These are phyloP conservation scores for Spheniscus mendiculus DNA, from an alignment of 2,113 vertebrate genomes.

Conservation along the genomic window DNA sequence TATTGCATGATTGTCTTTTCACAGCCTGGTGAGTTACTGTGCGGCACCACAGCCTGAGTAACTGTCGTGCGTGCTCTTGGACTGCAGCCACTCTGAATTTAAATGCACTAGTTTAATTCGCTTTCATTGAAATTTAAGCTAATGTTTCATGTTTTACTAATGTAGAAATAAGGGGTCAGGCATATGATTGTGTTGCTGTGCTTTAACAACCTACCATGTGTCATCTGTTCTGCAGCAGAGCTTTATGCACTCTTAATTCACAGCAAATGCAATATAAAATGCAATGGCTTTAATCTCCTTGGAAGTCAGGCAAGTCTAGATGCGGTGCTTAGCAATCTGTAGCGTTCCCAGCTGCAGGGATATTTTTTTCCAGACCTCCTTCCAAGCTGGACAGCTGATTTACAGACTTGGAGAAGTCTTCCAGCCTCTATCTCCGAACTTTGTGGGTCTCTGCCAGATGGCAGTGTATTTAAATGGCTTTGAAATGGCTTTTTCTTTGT, in stretches of 20 bases:
- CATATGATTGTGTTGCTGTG: background rate
- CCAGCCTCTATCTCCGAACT: background rate
- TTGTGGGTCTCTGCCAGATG: background rate
- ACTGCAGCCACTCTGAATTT: background rate
- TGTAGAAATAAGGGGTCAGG: background rate
- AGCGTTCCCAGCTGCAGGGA: background rate
- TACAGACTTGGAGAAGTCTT: background rate
- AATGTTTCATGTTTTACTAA: background rate
- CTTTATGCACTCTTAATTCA: background rate
- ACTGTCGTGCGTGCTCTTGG: background rate
- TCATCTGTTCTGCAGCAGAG: background rate
- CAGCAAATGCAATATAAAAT: background rate
- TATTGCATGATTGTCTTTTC: background rate
- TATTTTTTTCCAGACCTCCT: background rate
- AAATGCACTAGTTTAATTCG: background rate
- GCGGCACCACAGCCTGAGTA: background rate
- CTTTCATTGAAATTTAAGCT: background rate
- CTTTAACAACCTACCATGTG: background rate
- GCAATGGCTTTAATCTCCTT: background rate
- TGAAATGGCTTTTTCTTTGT: background rate
- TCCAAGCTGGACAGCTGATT: background rate
- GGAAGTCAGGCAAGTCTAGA: background rate
- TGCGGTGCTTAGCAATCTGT: accelerated
- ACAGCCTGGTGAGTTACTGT: background rate
- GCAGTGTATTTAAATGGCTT: background rate